Evolutionary conservation across 1,140 invertebrate species (phyloP).

Genomic region (Macrobrachium nipponense): DNA sequence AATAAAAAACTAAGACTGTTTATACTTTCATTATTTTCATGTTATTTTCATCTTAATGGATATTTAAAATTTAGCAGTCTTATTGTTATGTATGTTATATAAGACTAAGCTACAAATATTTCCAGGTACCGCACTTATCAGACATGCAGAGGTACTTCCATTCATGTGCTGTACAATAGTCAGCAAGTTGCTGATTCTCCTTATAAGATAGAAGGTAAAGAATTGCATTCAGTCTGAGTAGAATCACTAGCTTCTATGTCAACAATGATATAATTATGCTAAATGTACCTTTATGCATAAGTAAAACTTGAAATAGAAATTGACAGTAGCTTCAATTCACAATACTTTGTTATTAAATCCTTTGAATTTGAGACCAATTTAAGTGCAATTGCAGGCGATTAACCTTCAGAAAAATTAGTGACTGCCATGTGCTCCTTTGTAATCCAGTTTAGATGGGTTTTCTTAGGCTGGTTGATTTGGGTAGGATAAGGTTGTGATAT

Average conservation of each 20-base stretch:
- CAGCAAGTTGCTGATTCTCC: slow-evolving; percentile 78
- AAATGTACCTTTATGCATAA: neutral
- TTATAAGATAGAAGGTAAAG: slow-evolving; percentile 75
- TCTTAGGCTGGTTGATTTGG: too few species aligned
- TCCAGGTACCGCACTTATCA: slow-evolving; percentile 70
- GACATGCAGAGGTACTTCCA: slow-evolving; percentile 78
- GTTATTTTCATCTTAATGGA: neutral
- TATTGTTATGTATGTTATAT: neutral
- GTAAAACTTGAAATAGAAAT: too few species aligned
- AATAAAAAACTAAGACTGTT: too few species aligned
- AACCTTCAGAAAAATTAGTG: too few species aligned
- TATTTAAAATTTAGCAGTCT: neutral
- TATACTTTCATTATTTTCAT: neutral
- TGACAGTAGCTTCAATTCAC: too few species aligned
- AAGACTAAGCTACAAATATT: slow-evolving; percentile 34
- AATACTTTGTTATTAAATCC: too few species aligned
- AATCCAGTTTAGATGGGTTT: too few species aligned
- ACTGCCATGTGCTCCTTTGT: too few species aligned
- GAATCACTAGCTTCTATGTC: neutral
- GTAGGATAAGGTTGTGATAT: neutral
- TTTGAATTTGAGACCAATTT: too few species aligned
- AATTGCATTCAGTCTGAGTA: neutral
- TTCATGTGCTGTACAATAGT: slow-evolving; percentile 78
- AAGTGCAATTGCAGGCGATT: too few species aligned
- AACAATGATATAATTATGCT: slow-evolving; percentile 14